Evolutionary conservation across 2,797 vertebrate genomes (phyloP), one percentile per base, ranked within the genome.

Genomic region (Phrynocephalus vlangalii): DNA sequence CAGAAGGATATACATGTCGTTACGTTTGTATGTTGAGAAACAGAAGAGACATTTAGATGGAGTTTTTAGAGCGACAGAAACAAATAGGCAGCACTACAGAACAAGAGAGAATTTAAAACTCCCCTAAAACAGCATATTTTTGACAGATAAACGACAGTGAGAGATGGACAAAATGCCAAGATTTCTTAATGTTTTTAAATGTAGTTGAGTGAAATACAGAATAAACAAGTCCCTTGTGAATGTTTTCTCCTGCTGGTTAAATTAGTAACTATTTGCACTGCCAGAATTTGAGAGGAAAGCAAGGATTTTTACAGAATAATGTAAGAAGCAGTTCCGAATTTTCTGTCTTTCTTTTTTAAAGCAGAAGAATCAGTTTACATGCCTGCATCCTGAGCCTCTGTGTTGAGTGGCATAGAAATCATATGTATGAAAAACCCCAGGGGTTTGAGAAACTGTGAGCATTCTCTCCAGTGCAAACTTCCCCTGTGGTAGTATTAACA

Each of bases 311-410:
- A 67, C 75, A 63, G 28, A 82, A 15, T 8, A 33, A 11, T 78
- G 72, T 81, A 85, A 82, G 50, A 71, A 70, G 79, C 33, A 7
- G 6, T 50, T 38, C 72, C 63, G 75, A 56, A 15, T 28, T 24
- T 79, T 70, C 9, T n/a, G 48, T 63, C 60, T 16, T 15, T 60
- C n/a, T 71, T 50, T 67, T 63, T 79, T 50, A 71, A 44, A 48
- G 56, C 44, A 82, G 22, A 82, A 86, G 11, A 73, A 75, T 81
- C 38, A 70, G 50, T 73, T 81, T 48, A 81, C 56, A 80, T 18
- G 16, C 50, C 24, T 84, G 20, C 18, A 66, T 81, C 60, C 52
- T 68, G 11, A 50, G 76, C 44, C 13, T 86, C 30, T 9, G 15
- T 56, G 44, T 68, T 22, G 38, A 50, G 9, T 22, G 10, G 30